Conservation (phyloP, 2,797 vertebrate genomes). For the Eremophila alpestris region DNA sequence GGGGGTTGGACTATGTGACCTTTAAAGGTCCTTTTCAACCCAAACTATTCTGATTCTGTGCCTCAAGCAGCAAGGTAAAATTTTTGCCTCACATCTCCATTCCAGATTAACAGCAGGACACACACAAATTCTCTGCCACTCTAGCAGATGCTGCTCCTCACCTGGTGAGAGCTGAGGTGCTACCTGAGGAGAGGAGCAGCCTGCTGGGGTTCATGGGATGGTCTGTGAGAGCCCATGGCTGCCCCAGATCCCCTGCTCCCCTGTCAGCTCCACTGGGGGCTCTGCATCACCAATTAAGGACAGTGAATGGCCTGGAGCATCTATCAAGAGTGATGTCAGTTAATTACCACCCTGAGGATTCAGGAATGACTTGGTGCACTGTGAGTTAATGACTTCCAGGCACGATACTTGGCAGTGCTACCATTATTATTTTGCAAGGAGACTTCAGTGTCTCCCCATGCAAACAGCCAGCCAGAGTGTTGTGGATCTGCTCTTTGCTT, state of each 20-base stretch:
- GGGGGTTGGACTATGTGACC: background rate
- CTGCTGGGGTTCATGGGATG: background rate
- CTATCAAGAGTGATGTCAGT: slow-evolving; percentile 45
- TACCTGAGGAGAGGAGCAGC: background rate
- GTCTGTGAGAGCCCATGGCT: background rate
- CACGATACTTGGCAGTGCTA: slow-evolving; percentile 39
- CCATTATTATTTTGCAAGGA: slow-evolving; percentile 32
- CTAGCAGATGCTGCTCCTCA: background rate
- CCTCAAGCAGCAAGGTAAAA: background rate
- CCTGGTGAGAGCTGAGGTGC: background rate
- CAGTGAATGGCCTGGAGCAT: background rate
- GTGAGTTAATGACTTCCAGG: slow-evolving; percentile 62
- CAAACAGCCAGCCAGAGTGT: background rate
- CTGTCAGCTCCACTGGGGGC: background rate
- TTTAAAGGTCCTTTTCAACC: background rate
- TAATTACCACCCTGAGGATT: background rate
- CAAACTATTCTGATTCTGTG: background rate
- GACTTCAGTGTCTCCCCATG: background rate
- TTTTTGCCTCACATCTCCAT: background rate
- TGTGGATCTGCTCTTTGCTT: background rate
- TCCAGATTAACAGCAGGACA: background rate
- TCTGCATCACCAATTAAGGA: background rate
- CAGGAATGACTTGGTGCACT: slow-evolving; percentile 16
- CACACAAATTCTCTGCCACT: background rate
- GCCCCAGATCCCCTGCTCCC: background rate